Conservation (phyloP, 2,888 invertebrate species). For the Icerya purchasi region DNA sequence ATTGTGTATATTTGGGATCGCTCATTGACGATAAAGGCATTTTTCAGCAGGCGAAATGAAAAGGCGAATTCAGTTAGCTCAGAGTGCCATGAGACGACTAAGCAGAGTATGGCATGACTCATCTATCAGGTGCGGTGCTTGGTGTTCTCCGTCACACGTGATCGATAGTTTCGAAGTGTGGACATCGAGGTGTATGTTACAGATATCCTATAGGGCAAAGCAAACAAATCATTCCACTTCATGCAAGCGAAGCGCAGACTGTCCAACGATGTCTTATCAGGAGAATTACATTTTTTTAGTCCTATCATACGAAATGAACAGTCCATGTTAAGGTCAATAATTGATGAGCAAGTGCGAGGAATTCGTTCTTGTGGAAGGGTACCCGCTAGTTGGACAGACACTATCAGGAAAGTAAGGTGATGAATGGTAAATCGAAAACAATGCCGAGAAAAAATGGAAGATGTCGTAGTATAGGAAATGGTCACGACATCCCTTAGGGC, state of each 20-base stretch:
- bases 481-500: too few species aligned
- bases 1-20: not conserved
- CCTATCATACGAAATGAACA: not conserved
- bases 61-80: not conserved
- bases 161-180: not conserved
- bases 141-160: not conserved
- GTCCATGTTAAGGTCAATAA: not conserved
- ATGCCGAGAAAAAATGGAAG: too few species aligned
- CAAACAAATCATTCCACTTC: not conserved
- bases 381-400: not conserved
- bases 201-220: not conserved
- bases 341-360: not conserved
- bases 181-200: too few species aligned
- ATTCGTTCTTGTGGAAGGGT: not conserved
- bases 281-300: not conserved
- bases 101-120: not conserved
- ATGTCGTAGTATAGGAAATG: too few species aligned
- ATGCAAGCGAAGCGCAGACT: not conserved
- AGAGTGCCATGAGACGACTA: not conserved
- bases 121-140: not conserved
- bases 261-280: not conserved
- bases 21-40: not conserved
- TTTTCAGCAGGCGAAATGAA: not conserved
- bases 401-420: not conserved
- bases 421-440: too few species aligned